These are phyloP conservation scores for Hylaeus volcanicus DNA, from an alignment of 1,140 invertebrate genomes.

Conservation along the genomic window DNA sequence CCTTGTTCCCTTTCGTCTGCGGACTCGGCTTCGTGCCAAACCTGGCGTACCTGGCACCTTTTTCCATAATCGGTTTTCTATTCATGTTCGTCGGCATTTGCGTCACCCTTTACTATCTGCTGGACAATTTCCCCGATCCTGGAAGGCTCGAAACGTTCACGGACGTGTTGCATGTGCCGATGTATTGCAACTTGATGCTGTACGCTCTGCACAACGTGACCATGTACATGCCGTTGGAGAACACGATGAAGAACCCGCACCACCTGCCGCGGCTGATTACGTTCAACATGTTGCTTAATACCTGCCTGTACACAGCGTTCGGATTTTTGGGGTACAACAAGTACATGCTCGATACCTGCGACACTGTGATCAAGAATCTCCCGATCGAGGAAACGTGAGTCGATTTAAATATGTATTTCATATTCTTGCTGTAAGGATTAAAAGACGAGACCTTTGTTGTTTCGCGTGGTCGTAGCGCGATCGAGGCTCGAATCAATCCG, in stretches of 20 bases:
- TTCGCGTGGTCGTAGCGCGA: no score
- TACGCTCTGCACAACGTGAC: slow-evolving; percentile 83
- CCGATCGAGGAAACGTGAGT: slow-evolving; percentile 72
- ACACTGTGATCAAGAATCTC: slow-evolving; percentile 79
- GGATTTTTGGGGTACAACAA: slow-evolving; percentile 83
- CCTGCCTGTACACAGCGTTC: slow-evolving; percentile 77
- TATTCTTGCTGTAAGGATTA: neutral
- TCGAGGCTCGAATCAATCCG: no score
- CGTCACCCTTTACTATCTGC: slow-evolving; percentile 79
- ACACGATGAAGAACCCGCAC: slow-evolving; percentile 80
- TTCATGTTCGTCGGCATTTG: slow-evolving; percentile 73
- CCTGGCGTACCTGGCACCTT: slow-evolving; percentile 82
- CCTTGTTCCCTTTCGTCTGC: slow-evolving; percentile 76
- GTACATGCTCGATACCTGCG: slow-evolving; percentile 76
- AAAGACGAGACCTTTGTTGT: no score
- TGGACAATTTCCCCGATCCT: slow-evolving; percentile 70
- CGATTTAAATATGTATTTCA: neutral
- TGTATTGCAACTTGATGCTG: slow-evolving; percentile 81
- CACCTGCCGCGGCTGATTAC: slow-evolving; percentile 79
- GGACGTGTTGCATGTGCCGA: slow-evolving; percentile 41
- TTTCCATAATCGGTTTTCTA: slow-evolving; percentile 82
- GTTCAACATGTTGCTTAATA: slow-evolving; percentile 79
- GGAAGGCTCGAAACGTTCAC: slow-evolving; percentile 53
- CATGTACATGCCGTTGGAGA: slow-evolving; percentile 81
- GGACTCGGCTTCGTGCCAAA: slow-evolving; percentile 78